Percentiles rank a stretch among this genome's conserved stretches.
phyloP scores from a whole-genome alignment of 1,140 invertebrate species.

The Pararge aegeria region DNA sequence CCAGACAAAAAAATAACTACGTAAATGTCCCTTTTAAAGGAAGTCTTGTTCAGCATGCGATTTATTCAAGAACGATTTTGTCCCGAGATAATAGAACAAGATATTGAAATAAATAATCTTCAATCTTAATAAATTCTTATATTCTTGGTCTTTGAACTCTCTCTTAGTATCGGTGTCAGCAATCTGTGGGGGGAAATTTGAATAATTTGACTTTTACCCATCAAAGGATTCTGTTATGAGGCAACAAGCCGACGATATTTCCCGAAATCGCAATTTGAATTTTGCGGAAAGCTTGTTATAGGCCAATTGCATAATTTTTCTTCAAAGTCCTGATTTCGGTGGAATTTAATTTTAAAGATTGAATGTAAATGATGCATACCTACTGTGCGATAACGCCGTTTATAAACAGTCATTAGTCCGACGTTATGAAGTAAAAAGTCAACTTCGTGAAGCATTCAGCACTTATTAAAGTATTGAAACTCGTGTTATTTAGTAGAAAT shows the following conservation, averaged over 20 bases:
- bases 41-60: conserved; percentile 22
- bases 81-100: conserved; percentile 35
- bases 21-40: conserved; percentile 4
- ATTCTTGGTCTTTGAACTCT: conserved; percentile 48
- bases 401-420: background rate
- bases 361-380: conserved; percentile 8
- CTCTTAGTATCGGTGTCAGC: conserved; percentile 43
- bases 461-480: too few relatives aligned
- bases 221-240: conserved; percentile 54
- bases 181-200: conserved; percentile 47
- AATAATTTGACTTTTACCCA: conserved; percentile 55
- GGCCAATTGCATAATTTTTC: conserved; percentile 34
- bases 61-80: conserved; percentile 27
- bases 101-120: conserved; percentile 50
- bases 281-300: conserved; percentile 34
- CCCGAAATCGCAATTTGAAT: conserved; percentile 47
- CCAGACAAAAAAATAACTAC: conserved; percentile 13
- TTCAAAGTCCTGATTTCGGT: conserved; percentile 12
- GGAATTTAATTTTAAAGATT: conserved; percentile 9
- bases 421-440: too few relatives aligned
- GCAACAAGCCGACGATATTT: conserved; percentile 40
- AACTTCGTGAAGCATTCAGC: too few relatives aligned
- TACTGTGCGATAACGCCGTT: background rate
- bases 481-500: too few relatives aligned
- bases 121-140: conserved; percentile 48